Evolutionary conservation across 2,888 invertebrate genomes (phyloP), one percentile per base, ranked within the genome.

Genomic region (Clanis bilineata): DNA sequence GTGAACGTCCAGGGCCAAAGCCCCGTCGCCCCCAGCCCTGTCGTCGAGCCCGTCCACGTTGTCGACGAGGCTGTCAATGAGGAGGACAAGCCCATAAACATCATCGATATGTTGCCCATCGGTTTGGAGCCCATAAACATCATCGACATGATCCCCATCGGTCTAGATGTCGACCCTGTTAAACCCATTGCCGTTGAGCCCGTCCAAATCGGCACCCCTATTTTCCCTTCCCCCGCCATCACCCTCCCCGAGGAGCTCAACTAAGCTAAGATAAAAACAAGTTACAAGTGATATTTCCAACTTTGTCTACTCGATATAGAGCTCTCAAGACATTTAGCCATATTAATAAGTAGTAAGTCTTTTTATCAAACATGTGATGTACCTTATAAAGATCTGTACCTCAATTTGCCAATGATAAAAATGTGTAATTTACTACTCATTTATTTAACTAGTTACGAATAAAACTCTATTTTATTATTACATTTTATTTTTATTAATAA

Each of bases 221-320:
- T 79, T 66, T 57, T 80, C 62, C 77, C 81, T 55, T 62, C 66
- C 10, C 74, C 79, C 66, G 81, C 67, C 15, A 71, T 79, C 57
- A 67, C 65, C 62, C 77, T 80, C 47, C 81, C 82, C 54, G 81
- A 79, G n/a, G 63, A 47, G 39, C 76, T 82, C 57, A 80, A 77
- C 76, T 80, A 76, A 76, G 41, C 43, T 41, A 41, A 59, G 41
- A 39, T 15, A 18, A 41, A 41, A 41, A 7, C 2, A 0, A 7
- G 7, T 41, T 41, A 18, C 18, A 41, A 41, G 4, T 39, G 3
- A 39, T 39, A 39, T 41, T 41, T 18, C 41, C 18, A 18, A 18
- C 41, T 18, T 18, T 41, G 39, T 41, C 7, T 18, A 7, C 41
- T 18, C 18, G 7, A 2, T 41, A 1, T 18, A 41, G 41, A 18